Evolutionary conservation across 2,888 invertebrate species (phyloP), one percentile per base, ranked within the genome.

Genomic region (Heliconius erato): DNA sequence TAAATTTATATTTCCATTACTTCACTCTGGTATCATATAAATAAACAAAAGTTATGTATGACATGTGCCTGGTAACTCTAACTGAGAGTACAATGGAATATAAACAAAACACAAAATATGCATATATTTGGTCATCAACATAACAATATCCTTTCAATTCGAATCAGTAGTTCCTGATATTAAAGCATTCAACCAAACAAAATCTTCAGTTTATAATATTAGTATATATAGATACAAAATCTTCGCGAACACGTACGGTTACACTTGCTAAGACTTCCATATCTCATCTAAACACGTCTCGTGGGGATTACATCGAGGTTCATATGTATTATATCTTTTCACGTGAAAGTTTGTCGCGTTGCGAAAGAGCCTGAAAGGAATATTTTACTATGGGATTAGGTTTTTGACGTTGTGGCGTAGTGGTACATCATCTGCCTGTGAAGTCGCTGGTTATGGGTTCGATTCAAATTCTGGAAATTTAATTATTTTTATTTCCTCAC

Each of bases 301-400:
- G 28, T n/a, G 65, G 40, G 65, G 77, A 77, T 77, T 77, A 77
- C 63, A 40, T 65, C 44, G 44, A 65, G 67, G 67, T 67, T 78
- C 77, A 65, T 40, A 67, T 67, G 28, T 78, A 67, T 67, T 67
- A 78, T 78, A 78, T 78, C 65, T 44, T 78, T 78, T 28, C 63
- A 67, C 65, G 77, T 78, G 65, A 78, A 78, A 78, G 65, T 78
- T 78, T 78, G 40, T 67, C 67, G 67, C 40, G 65, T 67, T 32
- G 59, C 54, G 59, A 28, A 67, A 40, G 44, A 14, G 40, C 65
- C 67, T 78, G 77, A 67, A 78, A 44, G 44, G 65, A 78, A 78
- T 78, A 67, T 67, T 78, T 63, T 59, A 35, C 14, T 23, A n/a
- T 59, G 59, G 76, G 35, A 76, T 76, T 63, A 12, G n/a, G n/a